Base-by-base conservation (phyloP, 1,140 invertebrate species). In the Thrips palmi region DNA sequence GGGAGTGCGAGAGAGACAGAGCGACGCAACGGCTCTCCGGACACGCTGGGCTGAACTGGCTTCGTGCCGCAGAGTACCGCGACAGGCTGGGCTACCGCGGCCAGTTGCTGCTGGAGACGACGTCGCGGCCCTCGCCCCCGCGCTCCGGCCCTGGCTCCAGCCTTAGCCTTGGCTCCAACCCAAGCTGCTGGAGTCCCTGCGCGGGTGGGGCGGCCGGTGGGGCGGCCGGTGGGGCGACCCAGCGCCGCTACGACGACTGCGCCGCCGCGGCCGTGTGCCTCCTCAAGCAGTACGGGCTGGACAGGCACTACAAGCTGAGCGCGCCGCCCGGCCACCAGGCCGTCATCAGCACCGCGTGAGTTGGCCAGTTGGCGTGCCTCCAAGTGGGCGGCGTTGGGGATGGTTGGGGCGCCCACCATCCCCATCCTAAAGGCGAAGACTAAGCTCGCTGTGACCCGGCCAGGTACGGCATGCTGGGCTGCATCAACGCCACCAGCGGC, bases 231-330 rank as follows among this genome's bases (percentile, higher is more conserved):
- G n/a, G n/a, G n/a, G n/a, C n/a, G n/a, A n/a, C n/a, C n/a, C n/a
- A n/a, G n/a, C n/a, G n/a, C n/a, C n/a, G n/a, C n/a, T 74, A 74
- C 49, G 65, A 68, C 50, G 71, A 67, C 52, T 70, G 74, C 56
- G 64, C 68, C 3, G 68, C 68, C 35, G 73, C 69, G 37, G 67
- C 70, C 15, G 57, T 74, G 45, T 69, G 60, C 27, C 70, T 76
- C 43, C 52, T 76, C 31, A 70, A 71, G 46, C 63, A 65, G 40
- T 68, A 67, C 45, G 67, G 63, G 36, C 55, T 74, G 25, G 69
- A 72, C 20, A 58, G 66, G 4, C 62, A 70, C 39, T 73, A 67
- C 49, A 74, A 72, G 53, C 57, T 74, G 2, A 69, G 68, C 42
- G 60, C 69, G 22, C 60, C 64, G 40, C 68, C 68, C 6, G 71